Base-by-base conservation (phyloP, 2,888 invertebrate species). In the Pyrochroa serraticornis region DNA sequence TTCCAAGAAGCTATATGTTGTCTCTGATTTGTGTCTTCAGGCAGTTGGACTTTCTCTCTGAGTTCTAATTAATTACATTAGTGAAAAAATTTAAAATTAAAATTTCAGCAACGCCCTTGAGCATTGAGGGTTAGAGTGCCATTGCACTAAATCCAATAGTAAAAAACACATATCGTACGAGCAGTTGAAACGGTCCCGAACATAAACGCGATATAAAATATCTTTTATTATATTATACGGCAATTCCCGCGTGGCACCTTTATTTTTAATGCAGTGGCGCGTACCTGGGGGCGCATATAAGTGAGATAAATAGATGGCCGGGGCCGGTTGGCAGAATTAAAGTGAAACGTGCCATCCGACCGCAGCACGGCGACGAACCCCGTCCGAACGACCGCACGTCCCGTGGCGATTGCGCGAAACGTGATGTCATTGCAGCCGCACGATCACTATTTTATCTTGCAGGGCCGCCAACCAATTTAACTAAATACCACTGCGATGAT, bases 321-420 rank as follows among this genome's bases (percentile, higher is more conserved):
- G 42, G 67, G 60, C 61, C 65, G 66, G 50, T 62, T 64, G 69
- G 66, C 65, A 67, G 75, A 80, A 80, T 80, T 80, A 80, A 80
- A 80, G 76, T 77, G 77, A 74, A 74, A 81, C 80, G 81, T 81
- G 80, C 75, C 77, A 71, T 68, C 70, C 70, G 75, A 78, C 79
- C 79, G 62, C 78, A 74, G 70, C 77, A 73, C 74, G 74, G 65
- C 64, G 62, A 62, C 53, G 50, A 60, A 61, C 66, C 70, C 68
- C 73, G 72, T 70, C 69, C 69, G 67, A 71, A 73, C 69, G 71
- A 75, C 76, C 74, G 70, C 77, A 77, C 77, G 79, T 79, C 75
- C 76, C 74, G 71, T 73, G 73, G 73, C 75, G 75, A 76, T 76
- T 72, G 75, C 74, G 71, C 69, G 58, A 69, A 72, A 78, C 80